These are phyloP conservation scores for Daboia siamensis DNA, from an alignment of 2,113 vertebrate genomes.

Conservation along the genomic window DNA sequence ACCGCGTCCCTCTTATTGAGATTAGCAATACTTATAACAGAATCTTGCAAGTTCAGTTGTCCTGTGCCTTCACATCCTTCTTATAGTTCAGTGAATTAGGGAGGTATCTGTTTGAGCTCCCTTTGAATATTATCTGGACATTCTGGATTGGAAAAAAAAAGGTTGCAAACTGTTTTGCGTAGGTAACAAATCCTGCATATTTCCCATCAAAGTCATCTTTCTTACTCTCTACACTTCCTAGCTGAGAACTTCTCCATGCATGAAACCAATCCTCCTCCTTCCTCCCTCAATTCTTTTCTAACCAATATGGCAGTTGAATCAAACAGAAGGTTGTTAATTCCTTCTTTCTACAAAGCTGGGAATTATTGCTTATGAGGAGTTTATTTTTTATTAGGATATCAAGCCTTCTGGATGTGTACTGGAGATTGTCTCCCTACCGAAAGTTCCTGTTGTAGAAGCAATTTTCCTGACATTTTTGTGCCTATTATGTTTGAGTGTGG, in stretches of 20 bases:
- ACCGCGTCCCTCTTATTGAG: not conserved
- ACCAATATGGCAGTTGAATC: not conserved
- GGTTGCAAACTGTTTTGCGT: not conserved
- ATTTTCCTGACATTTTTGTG: not conserved
- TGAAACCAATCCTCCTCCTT: not conserved
- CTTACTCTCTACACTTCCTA: not conserved
- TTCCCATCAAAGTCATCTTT: not conserved
- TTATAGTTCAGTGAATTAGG: not conserved
- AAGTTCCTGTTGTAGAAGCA: not conserved
- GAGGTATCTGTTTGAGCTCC: not conserved
- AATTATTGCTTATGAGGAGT: not conserved
- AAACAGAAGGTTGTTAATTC: not conserved
- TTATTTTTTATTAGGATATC: not conserved
- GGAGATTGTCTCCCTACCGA: not conserved
- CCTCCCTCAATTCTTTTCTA: not conserved
- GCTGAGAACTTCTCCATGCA: not conserved
- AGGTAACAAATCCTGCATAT: not conserved
- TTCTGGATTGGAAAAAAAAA: not conserved
- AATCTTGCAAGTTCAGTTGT: not conserved
- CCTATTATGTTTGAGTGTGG: not conserved
- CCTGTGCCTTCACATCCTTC: not conserved
- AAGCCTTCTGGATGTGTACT: not conserved
- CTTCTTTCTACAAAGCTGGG: not conserved
- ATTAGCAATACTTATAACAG: not conserved
- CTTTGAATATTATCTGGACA: not conserved